Base-by-base conservation (phyloP, 2,888 invertebrate species). In the Eupithecia exiguata region DNA sequence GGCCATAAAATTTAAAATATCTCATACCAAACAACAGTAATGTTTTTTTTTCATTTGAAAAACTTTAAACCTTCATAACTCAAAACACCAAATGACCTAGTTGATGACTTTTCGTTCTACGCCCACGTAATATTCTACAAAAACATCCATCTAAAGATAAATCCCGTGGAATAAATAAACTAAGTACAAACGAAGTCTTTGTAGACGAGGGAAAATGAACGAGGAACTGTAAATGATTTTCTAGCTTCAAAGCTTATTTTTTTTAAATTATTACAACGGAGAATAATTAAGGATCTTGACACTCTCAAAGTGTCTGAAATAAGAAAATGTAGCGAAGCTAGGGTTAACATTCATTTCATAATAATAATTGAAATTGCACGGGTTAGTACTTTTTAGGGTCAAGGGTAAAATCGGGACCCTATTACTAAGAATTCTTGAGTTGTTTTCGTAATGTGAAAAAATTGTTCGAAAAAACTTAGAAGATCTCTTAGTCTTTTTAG, bases 271-370 rank as follows among this genome's bases (percentile, higher is more conserved):
- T 62, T 35, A 35, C 62, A 35, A 62, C 62, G 30, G 62, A 62
- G 62, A 62, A 35, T 62, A 62, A 62, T 62, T 62, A 35, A 18
- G 62, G 9, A 65, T 65, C 38, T 65, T 21, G 65, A 38, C 49
- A 49, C 68, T 49, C 62, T 35, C 61, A 62, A 62, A 62, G 35
- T 7, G 35, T 30, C 9, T 18, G 35, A 35, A 62, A 62, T 62
- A 62, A 62, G 16, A 35, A 62, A 58, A 25, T 58, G 58, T 14
- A 25, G 25, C 10, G 1, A 9, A 7, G 46, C 49, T 49, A 7
- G 46, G 49, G 9, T 25, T 25, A 25, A 25, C 4, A 25, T 58
- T 58, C 16, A 30, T 35, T 62, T 62, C 14, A 61, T 61, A 61
- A n/a, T 49, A 43, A 43, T 43, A 43, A 16, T 16, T 43, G 5